Base-by-base conservation (phyloP, 2,888 invertebrate genomes). In the Phortica magna region DNA sequence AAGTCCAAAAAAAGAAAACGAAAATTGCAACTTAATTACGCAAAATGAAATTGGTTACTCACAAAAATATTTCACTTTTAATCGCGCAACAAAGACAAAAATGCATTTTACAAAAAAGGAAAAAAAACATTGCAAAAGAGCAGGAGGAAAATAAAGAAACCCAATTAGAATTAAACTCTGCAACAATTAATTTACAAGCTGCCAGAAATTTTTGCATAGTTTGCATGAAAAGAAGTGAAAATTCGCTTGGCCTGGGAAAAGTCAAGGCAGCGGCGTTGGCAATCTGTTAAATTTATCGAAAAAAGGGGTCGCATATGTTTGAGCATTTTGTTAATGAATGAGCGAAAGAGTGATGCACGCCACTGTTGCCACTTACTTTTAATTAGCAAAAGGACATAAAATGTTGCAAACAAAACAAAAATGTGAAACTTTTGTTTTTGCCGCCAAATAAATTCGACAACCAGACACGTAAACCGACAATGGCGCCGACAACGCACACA, bases 371-470 rank as follows among this genome's bases (percentile, higher is more conserved):
- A 85, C 88, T 84, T 87, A 84, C 80, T 88, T 87, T 85, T 85
- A 88, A 85, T 88, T 88, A 87, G 85, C 85, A 87, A 82, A 87
- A 22, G n/a, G 43, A n/a, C 67, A 67, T 67, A 42, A 68, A 68
- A 68, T 68, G 48, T 68, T 68, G 68, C 68, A 80, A 77, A 43
- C 42, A 77, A 81, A 14, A 68, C 53, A 75, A 75, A 48, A 75
- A 75, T 80, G 59, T 78, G 76, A 76, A 80, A 72, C 82, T 82
- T 74, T 85, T 79, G 83, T 88, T 85, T 87, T 88, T 85, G 85
- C 85, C 88, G 85, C 84, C 86, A 88, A 85, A 85, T 88, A 88
- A 88, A 88, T 85, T 85, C 87, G 79, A 80, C 85, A 84, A 85
- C 61, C 61, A 73, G 61, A 64, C 77, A 79, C 79, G 83, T 74